Percentiles rank a stretch among this genome's conserved stretches.
Conservation (phyloP, 2,888 invertebrate species). For the Caenorhabditis uteleia region DNA sequence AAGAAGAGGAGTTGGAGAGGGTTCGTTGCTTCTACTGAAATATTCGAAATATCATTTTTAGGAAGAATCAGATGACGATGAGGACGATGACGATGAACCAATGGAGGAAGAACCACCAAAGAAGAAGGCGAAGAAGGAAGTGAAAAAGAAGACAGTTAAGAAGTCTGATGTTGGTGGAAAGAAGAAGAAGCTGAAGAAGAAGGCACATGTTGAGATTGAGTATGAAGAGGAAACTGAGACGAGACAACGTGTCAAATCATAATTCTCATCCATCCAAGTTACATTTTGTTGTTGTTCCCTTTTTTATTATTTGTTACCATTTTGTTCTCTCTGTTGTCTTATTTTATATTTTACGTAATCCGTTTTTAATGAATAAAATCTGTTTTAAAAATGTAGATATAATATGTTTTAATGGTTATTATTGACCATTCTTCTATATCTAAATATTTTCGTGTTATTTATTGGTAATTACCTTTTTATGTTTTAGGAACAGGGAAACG, state of each 20-base stretch:
- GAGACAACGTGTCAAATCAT: constrained; percentile 40
- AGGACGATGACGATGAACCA: constrained; percentile 34
- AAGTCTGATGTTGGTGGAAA: constrained; percentile 22
- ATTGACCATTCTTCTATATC: too few species aligned
- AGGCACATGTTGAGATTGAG: constrained; percentile 61
- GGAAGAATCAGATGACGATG: constrained; percentile 34
- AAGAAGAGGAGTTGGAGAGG: constrained; percentile 40
- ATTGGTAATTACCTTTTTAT: too few species aligned
- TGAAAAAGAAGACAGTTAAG: constrained; percentile 38
- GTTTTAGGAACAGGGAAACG: constrained; percentile 24
- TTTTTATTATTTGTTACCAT: neutral
- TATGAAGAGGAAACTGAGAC: constrained; percentile 57
- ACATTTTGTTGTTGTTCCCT: constrained; percentile 7
- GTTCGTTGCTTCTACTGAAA: neutral
- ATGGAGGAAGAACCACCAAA: constrained; percentile 47
- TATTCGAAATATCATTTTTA: neutral
- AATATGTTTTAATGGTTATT: too few species aligned
- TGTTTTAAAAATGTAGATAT: too few species aligned
- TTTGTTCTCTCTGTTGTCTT: neutral
- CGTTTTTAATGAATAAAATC: too few species aligned
- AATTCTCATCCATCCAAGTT: constrained; percentile 7
- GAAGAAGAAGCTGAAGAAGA: constrained; percentile 45
- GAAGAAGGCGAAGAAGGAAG: constrained; percentile 48
- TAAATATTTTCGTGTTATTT: too few species aligned
- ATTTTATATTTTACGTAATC: neutral